Evolutionary conservation across 2,797 vertebrate species (phyloP).

Genomic region (Manis javanica): DNA sequence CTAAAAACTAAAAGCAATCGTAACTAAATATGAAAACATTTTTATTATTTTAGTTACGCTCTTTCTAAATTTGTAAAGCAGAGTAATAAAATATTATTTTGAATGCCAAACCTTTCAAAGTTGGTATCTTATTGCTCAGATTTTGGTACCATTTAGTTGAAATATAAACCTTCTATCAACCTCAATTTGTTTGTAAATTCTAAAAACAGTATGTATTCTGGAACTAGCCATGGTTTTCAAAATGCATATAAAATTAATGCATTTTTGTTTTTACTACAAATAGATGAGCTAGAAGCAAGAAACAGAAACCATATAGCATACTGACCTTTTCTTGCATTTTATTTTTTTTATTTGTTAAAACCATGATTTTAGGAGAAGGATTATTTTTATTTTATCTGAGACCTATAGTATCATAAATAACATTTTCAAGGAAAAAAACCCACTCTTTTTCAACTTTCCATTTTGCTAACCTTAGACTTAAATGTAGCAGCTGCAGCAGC

Average conservation of each 20-base stretch:
- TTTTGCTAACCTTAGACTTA: slow-evolving; percentile 61
- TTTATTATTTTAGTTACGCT: slow-evolving; percentile 42
- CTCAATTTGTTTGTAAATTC: slow-evolving; percentile 59
- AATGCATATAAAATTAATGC: slow-evolving; percentile 55
- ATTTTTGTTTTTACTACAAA: slow-evolving; percentile 55
- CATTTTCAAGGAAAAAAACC: slow-evolving; percentile 33
- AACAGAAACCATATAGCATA: slow-evolving; percentile 68
- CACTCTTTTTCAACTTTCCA: slow-evolving; percentile 41
- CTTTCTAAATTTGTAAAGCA: slow-evolving; percentile 56
- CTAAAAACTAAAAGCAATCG: slow-evolving; percentile 54
- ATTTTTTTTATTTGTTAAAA: slow-evolving; percentile 72
- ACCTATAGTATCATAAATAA: slow-evolving; percentile 41
- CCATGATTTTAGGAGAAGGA: slow-evolving; percentile 50
- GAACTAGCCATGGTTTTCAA: slow-evolving; percentile 39
- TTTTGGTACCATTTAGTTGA: slow-evolving; percentile 27
- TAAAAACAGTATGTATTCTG: slow-evolving; percentile 36
- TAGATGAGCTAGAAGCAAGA: slow-evolving; percentile 49
- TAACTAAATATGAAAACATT: neutral
- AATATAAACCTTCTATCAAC: slow-evolving; percentile 30
- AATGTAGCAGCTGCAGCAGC: slow-evolving; percentile 64
- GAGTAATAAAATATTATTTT: slow-evolving; percentile 56
- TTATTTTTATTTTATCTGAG: slow-evolving; percentile 51
- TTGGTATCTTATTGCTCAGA: slow-evolving; percentile 53
- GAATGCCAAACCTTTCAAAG: slow-evolving; percentile 49
- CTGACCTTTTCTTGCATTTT: slow-evolving; percentile 69